Conservation (phyloP, 2,888 invertebrate species). For the Sarcophaga subvicina region DNA sequence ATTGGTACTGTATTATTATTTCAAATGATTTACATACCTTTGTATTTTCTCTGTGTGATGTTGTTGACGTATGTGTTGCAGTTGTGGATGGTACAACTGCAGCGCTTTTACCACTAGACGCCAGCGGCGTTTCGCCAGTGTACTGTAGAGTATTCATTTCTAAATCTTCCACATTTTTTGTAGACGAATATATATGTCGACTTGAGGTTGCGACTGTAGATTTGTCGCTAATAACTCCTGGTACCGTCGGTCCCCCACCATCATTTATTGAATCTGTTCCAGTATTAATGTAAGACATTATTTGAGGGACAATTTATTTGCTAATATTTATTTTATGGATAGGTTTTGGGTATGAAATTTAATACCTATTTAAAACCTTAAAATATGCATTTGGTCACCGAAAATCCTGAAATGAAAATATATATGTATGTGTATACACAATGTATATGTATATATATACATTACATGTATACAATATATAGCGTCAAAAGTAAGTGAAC, state of each 20-base stretch:
- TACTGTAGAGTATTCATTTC: conserved; percentile 40
- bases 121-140: conserved; percentile 17
- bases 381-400: background rate
- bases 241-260: background rate
- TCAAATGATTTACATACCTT: conserved; percentile 22
- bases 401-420: conserved; percentile 18
- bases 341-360: background rate
- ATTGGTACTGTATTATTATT: too few relatives aligned
- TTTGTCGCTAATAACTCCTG: background rate
- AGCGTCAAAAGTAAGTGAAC: too few relatives aligned
- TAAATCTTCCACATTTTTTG: conserved; percentile 43
- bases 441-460: background rate
- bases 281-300: conserved; percentile 38
- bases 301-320: background rate
- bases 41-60: conserved; percentile 39
- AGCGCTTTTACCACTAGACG: conserved; percentile 12
- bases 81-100: conserved; percentile 14
- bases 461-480: too few relatives aligned
- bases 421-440: background rate
- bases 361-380: conserved; percentile 7
- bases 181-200: conserved; percentile 1
- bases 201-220: background rate
- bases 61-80: conserved; percentile 8
- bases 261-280: conserved; percentile 31
- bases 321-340: background rate